phyloP scores from a whole-genome alignment of 1,140 invertebrate species.

The Drosophila kepulauana region DNA sequence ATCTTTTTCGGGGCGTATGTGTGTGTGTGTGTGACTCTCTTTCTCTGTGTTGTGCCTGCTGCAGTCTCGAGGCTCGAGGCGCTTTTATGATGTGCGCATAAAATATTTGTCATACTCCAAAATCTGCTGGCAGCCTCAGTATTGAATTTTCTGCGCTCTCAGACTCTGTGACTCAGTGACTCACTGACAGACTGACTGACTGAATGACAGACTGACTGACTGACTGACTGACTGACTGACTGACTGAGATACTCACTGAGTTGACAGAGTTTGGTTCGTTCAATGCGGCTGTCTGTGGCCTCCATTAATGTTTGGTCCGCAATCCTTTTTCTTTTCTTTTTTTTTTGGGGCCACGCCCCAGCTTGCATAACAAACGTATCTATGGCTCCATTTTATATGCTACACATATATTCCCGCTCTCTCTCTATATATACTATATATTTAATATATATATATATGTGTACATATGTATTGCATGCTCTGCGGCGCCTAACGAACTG shows the following conservation, averaged over 20 bases:
- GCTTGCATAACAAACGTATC: conserved; percentile 75
- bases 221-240: conserved; percentile 18
- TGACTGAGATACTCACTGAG: conserved; percentile 13
- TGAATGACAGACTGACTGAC: conserved; percentile 21
- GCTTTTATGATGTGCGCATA: conserved; percentile 80
- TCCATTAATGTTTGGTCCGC: conserved; percentile 71
- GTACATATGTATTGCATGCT: conserved; percentile 52
- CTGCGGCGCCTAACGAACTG: conserved; percentile 80
- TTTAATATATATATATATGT: conserved; percentile 50
- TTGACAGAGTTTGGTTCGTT: conserved; percentile 21
- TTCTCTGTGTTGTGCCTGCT: conserved; percentile 45
- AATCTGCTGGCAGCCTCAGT: conserved; percentile 56
- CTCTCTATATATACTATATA: conserved; percentile 13
- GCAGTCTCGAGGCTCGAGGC: conserved; percentile 60
- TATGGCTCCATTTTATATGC: conserved; percentile 38
- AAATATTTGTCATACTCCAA: conserved; percentile 80
- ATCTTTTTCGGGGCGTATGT: conserved; percentile 32
- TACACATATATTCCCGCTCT: conserved; percentile 21
- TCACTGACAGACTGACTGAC: conserved; percentile 15
- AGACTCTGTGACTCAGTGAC: conserved; percentile 7
- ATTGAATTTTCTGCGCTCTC: conserved; percentile 52
- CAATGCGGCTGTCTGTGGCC: conserved; percentile 42
- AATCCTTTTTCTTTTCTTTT: conserved; percentile 58
- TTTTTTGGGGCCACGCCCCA: conserved; percentile 64
- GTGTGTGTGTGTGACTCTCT: conserved; percentile 26